A percentile compares a stretch with the other conserved stretches of the same genome.
Evolutionary conservation across 2,113 vertebrate species (phyloP).

Genomic region (Gallinago paraguaiae): DNA sequence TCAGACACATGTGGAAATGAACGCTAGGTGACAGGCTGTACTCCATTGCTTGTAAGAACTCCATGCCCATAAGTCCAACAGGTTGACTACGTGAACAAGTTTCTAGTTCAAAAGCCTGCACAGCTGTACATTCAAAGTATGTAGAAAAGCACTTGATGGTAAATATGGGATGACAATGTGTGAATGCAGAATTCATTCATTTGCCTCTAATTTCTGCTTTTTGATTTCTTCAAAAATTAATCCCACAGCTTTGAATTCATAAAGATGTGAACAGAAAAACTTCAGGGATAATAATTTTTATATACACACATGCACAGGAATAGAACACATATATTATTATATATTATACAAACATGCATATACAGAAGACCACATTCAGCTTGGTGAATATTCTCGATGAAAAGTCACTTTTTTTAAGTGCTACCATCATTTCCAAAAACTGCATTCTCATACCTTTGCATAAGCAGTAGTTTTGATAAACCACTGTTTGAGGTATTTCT

Average conservation of each 20-base stretch:
- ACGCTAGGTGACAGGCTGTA: neutral
- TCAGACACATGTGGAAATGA: neutral
- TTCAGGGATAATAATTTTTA: neutral
- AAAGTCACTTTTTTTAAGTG: neutral
- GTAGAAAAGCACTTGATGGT: neutral
- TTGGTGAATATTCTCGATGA: neutral
- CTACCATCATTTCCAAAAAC: neutral
- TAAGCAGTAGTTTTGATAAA: slow-evolving; percentile 96
- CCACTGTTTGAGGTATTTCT: slow-evolving; percentile 95
- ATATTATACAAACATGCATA: neutral
- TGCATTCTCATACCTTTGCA: slow-evolving; percentile 83
- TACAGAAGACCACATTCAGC: neutral
- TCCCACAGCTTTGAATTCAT: neutral
- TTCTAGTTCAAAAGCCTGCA: neutral
- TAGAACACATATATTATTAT: neutral
- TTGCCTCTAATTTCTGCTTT: neutral
- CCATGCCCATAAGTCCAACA: neutral
- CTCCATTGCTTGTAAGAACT: neutral
- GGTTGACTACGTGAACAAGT: neutral
- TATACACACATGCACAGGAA: neutral
- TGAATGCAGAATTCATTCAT: neutral
- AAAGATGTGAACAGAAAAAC: neutral
- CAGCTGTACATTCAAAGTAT: neutral
- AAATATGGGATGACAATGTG: neutral
- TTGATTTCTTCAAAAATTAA: neutral